Conservation (phyloP, 2,113 vertebrate genomes). For the cattle (Bos taurus) region DNA sequence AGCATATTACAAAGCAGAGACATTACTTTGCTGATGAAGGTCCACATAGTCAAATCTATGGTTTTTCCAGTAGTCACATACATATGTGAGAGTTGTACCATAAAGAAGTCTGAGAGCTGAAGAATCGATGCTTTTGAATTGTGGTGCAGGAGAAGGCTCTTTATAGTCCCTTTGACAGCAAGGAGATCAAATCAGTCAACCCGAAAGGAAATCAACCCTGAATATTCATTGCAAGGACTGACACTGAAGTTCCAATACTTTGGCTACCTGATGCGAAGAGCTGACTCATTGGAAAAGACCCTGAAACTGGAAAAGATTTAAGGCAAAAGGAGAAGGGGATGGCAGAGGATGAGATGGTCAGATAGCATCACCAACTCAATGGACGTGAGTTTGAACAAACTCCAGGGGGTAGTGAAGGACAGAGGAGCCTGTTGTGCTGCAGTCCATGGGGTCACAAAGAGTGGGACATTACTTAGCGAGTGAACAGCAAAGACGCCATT, state of each 20-base stretch:
- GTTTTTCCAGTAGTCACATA: not conserved
- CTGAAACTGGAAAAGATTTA: not conserved
- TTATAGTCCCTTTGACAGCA: not conserved
- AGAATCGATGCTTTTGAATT: not conserved
- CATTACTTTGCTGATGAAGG: accelerated
- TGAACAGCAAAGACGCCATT: accelerated
- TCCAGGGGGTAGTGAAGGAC: not conserved
- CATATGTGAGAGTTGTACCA: not conserved
- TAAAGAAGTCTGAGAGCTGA: not conserved
- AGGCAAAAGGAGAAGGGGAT: not conserved
- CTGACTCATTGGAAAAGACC: not conserved
- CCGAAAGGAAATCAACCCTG: not conserved
- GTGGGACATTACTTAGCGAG: not conserved
- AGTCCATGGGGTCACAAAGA: not conserved
- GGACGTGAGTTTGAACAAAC: not conserved
- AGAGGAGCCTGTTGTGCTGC: not conserved
- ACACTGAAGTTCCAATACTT: not conserved
- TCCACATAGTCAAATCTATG: not conserved
- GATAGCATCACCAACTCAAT: not conserved
- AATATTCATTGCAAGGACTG: not conserved
- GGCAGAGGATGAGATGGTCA: not conserved
- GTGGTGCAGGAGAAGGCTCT: not conserved
- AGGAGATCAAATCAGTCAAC: not conserved
- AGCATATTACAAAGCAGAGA: not conserved
- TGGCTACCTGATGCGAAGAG: not conserved